Percentiles rank a stretch among this genome's conserved stretches.
Evolutionary conservation across 2,113 vertebrate genomes (phyloP).

Genomic region (Semnopithecus entellus): DNA sequence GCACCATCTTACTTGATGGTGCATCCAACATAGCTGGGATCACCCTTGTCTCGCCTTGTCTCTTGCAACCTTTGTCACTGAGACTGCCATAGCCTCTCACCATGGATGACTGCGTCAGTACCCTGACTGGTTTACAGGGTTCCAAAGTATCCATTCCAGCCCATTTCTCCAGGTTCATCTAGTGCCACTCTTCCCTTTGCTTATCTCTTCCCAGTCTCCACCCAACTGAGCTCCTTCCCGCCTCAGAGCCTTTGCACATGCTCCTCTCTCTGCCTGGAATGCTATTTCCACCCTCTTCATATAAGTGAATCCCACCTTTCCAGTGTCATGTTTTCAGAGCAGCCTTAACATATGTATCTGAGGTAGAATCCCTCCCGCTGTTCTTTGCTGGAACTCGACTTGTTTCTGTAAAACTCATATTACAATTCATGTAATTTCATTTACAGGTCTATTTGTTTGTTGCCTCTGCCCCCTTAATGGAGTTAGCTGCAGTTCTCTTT

Average conservation of each 20-base stretch:
- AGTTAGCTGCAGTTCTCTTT: neutral
- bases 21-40: too few species aligned
- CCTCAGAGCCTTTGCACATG: neutral
- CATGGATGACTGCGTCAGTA: neutral
- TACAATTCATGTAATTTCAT: neutral
- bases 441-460: neutral
- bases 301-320: neutral
- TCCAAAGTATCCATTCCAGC: neutral
- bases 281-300: neutral
- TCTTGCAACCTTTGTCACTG: neutral
- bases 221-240: neutral
- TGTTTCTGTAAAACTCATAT: neutral
- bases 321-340: neutral
- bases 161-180: neutral
- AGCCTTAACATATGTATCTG: too few species aligned
- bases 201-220: neutral
- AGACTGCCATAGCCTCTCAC: neutral
- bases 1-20: too few species aligned
- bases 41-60: neutral
- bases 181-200: neutral
- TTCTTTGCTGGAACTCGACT: neutral
- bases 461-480: neutral
- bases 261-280: neutral
- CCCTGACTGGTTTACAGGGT: neutral
- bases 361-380: neutral